These are phyloP conservation scores for Centropyge bicolor DNA, from an alignment of 2,797 vertebrate species.

Conservation along the genomic window DNA sequence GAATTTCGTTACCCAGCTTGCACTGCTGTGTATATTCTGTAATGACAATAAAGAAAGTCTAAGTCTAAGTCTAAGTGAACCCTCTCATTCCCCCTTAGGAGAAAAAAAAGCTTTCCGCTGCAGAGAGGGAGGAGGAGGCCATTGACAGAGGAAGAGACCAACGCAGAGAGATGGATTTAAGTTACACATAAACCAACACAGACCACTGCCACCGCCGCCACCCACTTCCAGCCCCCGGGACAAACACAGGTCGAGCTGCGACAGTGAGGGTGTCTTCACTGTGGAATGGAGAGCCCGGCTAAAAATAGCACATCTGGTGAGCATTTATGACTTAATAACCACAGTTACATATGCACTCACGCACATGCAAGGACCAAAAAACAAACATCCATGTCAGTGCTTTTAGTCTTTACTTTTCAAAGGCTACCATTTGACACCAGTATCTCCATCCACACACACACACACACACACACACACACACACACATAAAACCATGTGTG, in stretches of 20 bases:
- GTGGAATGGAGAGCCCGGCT: constrained; percentile 37
- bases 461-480: no score
- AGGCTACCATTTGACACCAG: constrained; percentile 1
- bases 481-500: not conserved
- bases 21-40: no score
- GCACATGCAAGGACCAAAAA: constrained; percentile 40
- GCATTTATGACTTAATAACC: constrained; percentile 68
- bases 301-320: constrained; percentile 74
- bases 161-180: constrained; percentile 70
- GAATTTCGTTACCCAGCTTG: no score
- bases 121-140: constrained; percentile 1
- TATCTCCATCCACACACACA: not conserved
- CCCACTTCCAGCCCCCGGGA: constrained; percentile 49
- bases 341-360: constrained; percentile 58
- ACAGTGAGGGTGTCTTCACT: constrained; percentile 43
- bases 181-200: constrained; percentile 61
- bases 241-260: constrained; percentile 42
- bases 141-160: constrained; percentile 60
- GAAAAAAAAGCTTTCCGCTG: constrained; percentile 63
- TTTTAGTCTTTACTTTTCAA: constrained; percentile 5
- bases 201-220: constrained; percentile 22
- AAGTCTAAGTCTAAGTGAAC: no score
- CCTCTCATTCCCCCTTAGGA: constrained; percentile 33
- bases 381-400: constrained; percentile 39
- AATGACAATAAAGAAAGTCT: no score